A percentile compares a stretch with the other conserved stretches of the same genome.
These are phyloP conservation scores for Megaustenia siamemsis DNA, from an alignment of 2,888 invertebrate genomes.

Conservation along the genomic window DNA sequence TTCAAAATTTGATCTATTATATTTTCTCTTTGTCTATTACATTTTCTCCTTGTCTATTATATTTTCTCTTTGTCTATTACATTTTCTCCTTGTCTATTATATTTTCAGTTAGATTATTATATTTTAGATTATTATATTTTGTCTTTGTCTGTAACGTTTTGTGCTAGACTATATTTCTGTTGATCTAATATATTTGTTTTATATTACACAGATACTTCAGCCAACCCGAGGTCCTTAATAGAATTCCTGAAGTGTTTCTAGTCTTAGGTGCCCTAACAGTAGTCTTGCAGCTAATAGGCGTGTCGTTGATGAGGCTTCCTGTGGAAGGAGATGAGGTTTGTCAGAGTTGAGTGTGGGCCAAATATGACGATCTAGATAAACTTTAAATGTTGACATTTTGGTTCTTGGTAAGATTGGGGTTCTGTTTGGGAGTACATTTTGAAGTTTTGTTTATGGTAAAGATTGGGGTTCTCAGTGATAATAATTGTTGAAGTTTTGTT, in stretches of 20 bases:
- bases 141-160: neutral
- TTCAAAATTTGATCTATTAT: too few species aligned
- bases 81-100: neutral
- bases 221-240: slow-evolving; percentile 46
- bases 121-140: neutral
- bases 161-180: neutral
- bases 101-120: neutral
- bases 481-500: too few species aligned
- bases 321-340: slow-evolving; percentile 48
- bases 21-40: neutral
- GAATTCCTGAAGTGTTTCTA: slow-evolving; percentile 48
- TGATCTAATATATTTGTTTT: too few species aligned
- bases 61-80: neutral
- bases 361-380: too few species aligned
- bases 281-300: slow-evolving; percentile 47
- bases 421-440: too few species aligned
- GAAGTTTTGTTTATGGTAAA: too few species aligned
- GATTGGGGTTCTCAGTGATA: too few species aligned
- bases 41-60: neutral
- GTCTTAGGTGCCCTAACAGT: slow-evolving; percentile 52
- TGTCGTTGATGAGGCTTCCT: slow-evolving; percentile 43
- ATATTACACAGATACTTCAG: slow-evolving; percentile 47
- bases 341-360: too few species aligned
- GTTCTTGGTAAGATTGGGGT: too few species aligned
- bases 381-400: too few species aligned